These are phyloP conservation scores for Aphrophora alni DNA, from an alignment of 2,888 invertebrate species.

Conservation along the genomic window DNA sequence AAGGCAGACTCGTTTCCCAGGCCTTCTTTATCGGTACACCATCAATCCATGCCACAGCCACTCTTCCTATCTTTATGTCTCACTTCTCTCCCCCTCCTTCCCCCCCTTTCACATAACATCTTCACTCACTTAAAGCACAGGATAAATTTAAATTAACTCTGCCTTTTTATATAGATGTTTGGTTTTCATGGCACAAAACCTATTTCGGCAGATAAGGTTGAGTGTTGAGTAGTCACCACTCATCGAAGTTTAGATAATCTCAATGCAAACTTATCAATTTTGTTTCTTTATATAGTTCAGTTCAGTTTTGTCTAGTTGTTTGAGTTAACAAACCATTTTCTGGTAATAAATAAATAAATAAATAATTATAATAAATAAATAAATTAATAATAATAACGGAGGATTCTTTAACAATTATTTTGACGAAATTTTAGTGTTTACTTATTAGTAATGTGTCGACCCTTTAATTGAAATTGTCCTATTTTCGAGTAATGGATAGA, in stretches of 20 bases:
- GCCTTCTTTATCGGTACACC: constrained; percentile 1
- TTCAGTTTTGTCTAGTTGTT: no score
- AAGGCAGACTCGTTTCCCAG: constrained; percentile 2
- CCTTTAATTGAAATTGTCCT: no score
- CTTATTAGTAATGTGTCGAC: no score
- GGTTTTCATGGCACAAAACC: background rate
- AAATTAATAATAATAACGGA: no score
- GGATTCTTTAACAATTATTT: no score
- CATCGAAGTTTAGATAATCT: background rate
- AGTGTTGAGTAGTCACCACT: background rate
- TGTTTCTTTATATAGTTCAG: no score
- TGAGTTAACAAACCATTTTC: no score
- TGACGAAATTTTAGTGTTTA: no score
- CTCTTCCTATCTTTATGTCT: constrained; percentile 9
- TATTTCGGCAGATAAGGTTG: background rate
- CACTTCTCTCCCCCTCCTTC: background rate
- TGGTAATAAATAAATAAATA: no score
- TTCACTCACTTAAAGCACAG: background rate
- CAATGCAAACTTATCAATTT: no score
- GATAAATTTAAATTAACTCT: background rate
- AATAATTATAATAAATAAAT: no score
- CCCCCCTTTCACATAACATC: background rate
- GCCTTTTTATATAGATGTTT: background rate
- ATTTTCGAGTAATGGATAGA: no score
- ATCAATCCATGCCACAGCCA: constrained; percentile 9